phyloP scores from a whole-genome alignment of 2,113 vertebrate species.

The Phyllostomus hastatus region DNA sequence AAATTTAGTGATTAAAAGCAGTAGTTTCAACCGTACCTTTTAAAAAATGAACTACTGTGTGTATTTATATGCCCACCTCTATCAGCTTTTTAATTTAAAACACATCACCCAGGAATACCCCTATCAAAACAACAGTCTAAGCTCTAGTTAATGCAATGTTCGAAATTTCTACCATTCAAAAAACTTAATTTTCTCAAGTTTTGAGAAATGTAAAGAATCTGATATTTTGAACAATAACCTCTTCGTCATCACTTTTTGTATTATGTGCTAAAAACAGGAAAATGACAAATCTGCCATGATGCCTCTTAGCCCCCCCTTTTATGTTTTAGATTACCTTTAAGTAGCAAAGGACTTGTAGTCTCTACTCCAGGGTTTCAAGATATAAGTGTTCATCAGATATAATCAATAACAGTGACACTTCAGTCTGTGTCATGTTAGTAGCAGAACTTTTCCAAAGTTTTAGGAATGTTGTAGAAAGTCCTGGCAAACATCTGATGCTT shows the following conservation, averaged over 20 bases:
- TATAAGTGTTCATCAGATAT: not conserved
- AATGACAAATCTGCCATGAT: too few relatives aligned
- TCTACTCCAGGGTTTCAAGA: not conserved
- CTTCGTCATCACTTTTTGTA: not conserved
- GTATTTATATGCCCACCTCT: not conserved
- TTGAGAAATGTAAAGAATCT: not conserved
- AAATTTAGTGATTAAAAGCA: not conserved
- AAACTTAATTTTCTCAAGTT: not conserved
- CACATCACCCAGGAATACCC: not conserved
- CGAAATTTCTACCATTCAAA: not conserved
- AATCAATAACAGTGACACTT: not conserved
- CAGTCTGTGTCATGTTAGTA: not conserved
- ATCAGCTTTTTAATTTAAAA: not conserved
- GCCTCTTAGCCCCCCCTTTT: not conserved
- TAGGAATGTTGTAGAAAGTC: not conserved
- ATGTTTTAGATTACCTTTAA: not conserved
- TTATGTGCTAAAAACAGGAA: not conserved
- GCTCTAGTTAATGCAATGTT: not conserved
- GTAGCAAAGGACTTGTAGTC: not conserved
- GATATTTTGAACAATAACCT: not conserved
- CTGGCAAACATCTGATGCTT: not conserved
- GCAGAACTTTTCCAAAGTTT: not conserved
- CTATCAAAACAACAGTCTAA: not conserved
- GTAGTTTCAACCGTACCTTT: not conserved
- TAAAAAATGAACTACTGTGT: not conserved